Evolutionary conservation across 2,797 vertebrate species (phyloP), one percentile per base, ranked within the genome.

Genomic region (Dendrocincla tyrannina): DNA sequence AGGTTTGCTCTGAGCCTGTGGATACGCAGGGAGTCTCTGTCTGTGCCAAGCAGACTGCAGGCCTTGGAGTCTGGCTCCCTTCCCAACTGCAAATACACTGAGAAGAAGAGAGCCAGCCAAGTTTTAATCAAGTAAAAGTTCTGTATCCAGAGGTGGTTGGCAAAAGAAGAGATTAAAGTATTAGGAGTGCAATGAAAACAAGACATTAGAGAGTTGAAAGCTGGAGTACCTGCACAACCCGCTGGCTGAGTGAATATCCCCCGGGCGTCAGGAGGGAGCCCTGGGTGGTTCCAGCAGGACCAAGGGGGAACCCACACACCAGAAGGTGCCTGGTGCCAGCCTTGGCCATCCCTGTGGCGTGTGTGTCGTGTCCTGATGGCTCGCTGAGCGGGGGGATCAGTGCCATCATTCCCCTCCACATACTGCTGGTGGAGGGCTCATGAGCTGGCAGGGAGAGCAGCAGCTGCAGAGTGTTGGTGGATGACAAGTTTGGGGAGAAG

Each of bases 71-170:
- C 50, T 97, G 96, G 96, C 96, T 87, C 75, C 87, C 44, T 92
- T 97, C 95, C 94, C 95, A 89, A 92, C 44, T 87, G 92, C 93
- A 93, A 95, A 96, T 89, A 93, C 86, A 60, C 30, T 15, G 91
- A 94, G 93, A 88, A 92, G 90, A 77, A 74, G 74, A 89, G 80
- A 93, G 84, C 81, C 73, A 69, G 95, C 95, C 95, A 96, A 95
- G 89, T 96, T 96, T 96, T 97, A 96, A 96, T 96, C 95, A 96
- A 97, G 87, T 95, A 91, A 92, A 95, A 91, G 76, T 93, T 95
- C 95, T 93, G 55, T 92, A 89, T 96, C 89, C 95, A 96, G 91
- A 96, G 95, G 95, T 95, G 95, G 89, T 73, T 94, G 95, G 96
- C 95, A 95, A 63, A 95, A 91, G 87, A 81, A 93, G 91, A 96